Percentiles rank a stretch among this genome's conserved stretches.
These are phyloP conservation scores for Anguilla rostrata DNA, from an alignment of 2,113 vertebrate genomes.

Conservation along the genomic window DNA sequence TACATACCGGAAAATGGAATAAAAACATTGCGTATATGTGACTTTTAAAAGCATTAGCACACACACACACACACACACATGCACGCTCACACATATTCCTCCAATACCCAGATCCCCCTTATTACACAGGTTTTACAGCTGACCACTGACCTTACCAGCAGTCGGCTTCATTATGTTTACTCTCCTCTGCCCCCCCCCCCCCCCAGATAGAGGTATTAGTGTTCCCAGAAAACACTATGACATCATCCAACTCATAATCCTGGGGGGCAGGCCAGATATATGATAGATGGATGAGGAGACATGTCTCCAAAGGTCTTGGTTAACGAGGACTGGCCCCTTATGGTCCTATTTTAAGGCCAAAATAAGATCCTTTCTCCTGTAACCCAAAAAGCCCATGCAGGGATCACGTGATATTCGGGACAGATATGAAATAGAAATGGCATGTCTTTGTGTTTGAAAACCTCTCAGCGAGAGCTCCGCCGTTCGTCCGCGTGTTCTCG, in stretches of 20 bases:
- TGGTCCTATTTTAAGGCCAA: neutral
- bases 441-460: neutral
- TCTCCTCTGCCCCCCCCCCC: neutral
- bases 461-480: neutral
- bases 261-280: neutral
- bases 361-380: neutral
- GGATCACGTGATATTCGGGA: neutral
- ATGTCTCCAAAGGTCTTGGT: neutral
- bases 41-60: neutral
- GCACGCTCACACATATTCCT: too few relatives aligned
- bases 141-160: neutral
- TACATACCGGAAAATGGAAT: neutral
- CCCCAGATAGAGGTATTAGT: neutral
- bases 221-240: neutral
- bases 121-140: neutral
- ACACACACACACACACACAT: neutral
- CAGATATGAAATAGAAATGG: neutral
- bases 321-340: neutral
- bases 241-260: neutral
- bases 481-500: neutral
- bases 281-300: neutral
- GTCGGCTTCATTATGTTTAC: neutral
- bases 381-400: neutral
- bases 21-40: neutral
- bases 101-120: neutral